Base-by-base conservation (phyloP, 2,888 invertebrate genomes). In the Amphipyra tragopoginis region DNA sequence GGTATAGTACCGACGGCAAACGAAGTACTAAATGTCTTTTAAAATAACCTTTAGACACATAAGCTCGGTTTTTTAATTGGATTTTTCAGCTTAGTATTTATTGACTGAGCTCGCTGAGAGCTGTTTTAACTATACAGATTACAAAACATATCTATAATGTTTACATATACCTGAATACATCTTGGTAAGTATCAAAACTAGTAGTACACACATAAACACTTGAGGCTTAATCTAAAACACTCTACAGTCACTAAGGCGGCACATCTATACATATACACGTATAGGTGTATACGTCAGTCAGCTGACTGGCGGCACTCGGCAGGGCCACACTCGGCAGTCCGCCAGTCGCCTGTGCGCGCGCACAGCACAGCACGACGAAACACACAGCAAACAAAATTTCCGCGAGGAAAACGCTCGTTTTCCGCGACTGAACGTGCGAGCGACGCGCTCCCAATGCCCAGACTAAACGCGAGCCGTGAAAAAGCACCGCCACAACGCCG, bases 401-500 rank as follows among this genome's bases (percentile, higher is more conserved):
- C 92, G 86, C 89, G 83, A 83, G 91, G 88, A 93, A 94, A 94
- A 92, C 90, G 87, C 85, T 82, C 86, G 86, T 93, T 93, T 94
- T 94, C 93, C 94, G 92, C 92, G 87, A 90, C 87, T 87, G 89
- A 93, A 86, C 94, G 94, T 94, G 94, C 94, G 93, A 92, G 90
- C 94, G 91, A 89, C 91, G 89, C 94, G 94, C 91, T 94, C 91
- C 93, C 94, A 89, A 88, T 93, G 92, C 90, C 92, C 93, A 93
- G 94, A 94, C 94, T 94, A 94, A 94, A 92, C 91, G 92, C 91
- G 93, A 90, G 86, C 92, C 92, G 93, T 94, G 94, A 94, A 94
- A 94, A 94, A 94, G 94, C 93, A 94, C 93, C 93, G 93, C 92
- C 94, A 90, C 93, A 93, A 93, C 93, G 94, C 90, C 90, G 92